Evolutionary conservation across 2,797 vertebrate species (phyloP).

Genomic region (Emydoidea blandingii): DNA sequence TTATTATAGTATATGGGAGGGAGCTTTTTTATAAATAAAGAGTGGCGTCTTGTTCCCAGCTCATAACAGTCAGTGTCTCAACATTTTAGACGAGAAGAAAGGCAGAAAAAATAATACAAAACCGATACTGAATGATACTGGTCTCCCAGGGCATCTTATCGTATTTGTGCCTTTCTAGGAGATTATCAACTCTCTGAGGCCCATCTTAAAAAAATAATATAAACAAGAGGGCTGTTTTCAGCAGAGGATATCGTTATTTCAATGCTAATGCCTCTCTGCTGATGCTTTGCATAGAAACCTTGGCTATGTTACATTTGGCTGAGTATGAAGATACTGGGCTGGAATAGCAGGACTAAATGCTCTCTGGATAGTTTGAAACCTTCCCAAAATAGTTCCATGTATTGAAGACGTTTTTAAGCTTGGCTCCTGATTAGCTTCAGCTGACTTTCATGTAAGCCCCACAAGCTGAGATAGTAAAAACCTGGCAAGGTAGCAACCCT

Average conservation of each 20-base stretch:
- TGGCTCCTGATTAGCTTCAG: conserved; percentile 57
- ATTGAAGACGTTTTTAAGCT: not conserved
- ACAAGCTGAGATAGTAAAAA: conserved; percentile 59
- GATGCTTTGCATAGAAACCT: not conserved
- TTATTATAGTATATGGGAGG: not conserved
- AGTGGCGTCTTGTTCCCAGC: not conserved
- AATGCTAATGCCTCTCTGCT: not conserved
- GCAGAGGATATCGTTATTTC: not conserved
- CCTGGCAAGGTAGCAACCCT: conserved; percentile 49
- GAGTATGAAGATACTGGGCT: conserved; percentile 25
- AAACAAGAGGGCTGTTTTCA: not conserved
- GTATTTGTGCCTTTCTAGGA: not conserved
- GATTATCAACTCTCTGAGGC: not conserved
- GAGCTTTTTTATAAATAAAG: not conserved
- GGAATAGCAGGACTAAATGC: conserved; percentile 5
- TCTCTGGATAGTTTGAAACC: conserved; percentile 25
- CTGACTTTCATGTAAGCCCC: conserved; percentile 54
- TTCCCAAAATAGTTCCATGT: conserved; percentile 58
- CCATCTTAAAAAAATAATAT: fast-evolving
- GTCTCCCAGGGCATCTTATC: not conserved
- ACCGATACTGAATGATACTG: not conserved
- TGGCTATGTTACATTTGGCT: conserved; percentile 44
- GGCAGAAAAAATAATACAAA: not conserved
- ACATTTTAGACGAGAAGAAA: not conserved
- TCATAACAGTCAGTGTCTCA: not conserved